A percentile compares a stretch with the other conserved stretches of the same genome.
Conservation (phyloP, 2,888 invertebrate genomes). For the Conus canariensis region DNA sequence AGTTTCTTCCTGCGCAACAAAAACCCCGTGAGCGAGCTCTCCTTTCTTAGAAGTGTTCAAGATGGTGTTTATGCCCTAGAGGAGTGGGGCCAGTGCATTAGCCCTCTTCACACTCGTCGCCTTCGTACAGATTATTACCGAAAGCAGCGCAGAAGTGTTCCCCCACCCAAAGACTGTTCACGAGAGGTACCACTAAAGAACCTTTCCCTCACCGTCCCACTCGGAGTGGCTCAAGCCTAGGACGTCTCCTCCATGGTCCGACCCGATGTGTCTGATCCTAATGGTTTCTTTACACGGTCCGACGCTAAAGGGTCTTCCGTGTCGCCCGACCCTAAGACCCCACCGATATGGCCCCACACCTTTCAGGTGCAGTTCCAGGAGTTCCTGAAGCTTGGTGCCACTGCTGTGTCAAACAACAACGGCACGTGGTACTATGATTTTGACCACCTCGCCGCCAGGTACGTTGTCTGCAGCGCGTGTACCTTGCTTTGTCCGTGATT, state of each 20-base stretch:
- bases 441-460: not conserved
- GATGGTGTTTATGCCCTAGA: not conserved
- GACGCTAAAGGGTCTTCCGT: not conserved
- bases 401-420: not conserved
- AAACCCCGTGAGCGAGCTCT: too few species aligned
- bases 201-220: too few species aligned
- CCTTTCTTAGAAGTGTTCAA: too few species aligned
- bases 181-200: not conserved
- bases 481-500: too few species aligned
- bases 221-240: not conserved
- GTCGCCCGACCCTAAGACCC: not conserved
- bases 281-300: too few species aligned
- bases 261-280: not conserved
- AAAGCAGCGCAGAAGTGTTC: not conserved
- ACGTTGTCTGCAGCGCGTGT: not conserved
- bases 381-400: not conserved
- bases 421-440: constrained; percentile 20
- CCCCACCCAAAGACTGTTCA: not conserved
- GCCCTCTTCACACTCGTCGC: not conserved
- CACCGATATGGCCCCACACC: not conserved
- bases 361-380: constrained; percentile 11
- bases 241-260: not conserved
- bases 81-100: too few species aligned
- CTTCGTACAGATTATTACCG: not conserved
- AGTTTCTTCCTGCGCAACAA: too few species aligned